Evolutionary conservation across 2,797 vertebrate genomes (phyloP), one percentile per base, ranked within the genome.

Genomic region (Danio choprae): DNA sequence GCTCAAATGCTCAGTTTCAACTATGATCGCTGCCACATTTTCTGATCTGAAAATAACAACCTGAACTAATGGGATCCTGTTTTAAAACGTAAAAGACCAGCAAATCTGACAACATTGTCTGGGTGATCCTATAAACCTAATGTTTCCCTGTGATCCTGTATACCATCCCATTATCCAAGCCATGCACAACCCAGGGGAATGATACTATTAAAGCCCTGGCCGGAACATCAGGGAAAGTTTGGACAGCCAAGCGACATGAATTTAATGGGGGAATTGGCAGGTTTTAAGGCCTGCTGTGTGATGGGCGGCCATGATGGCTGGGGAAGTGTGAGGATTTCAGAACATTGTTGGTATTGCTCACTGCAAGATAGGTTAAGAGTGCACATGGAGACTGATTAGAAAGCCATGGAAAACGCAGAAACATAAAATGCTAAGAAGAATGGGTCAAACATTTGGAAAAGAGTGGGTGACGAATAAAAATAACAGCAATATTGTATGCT

Each of bases 351-450:
- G 38, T 53, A 81, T 76, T 63, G 40, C 51, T 69, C 59, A 46
- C n/a, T 16, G 51, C 11, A 71, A 78, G 74, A 53, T 29, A 80
- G 20, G 10, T 43, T n/a, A 5, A 38, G 38, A 22, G 11, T 58
- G 46, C 62, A 87, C 38, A 85, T 43, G 48, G 18, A 60, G 59
- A 36, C 11, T 73, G 38, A 84, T 87, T 75, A 53, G 59, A 9
- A 73, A 60, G 50, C 20, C 29, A 15, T 46, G 43, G 9, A 74
- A 64, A 46, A 20, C 20, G 60, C 22, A 55, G 43, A 67, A 29
- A 51, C 8, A 40, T 40, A 48, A 62, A 72, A 56, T 65, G 64
- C 44, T 7, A 4, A 63, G 36, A 51, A 48, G 38, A 9, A 75
- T 78, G 9, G 5, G 20, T 41, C 0, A 43, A 8, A 46, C 1